These are phyloP conservation scores for Chelmon rostratus DNA, from an alignment of 2,797 vertebrate genomes.

Conservation along the genomic window DNA sequence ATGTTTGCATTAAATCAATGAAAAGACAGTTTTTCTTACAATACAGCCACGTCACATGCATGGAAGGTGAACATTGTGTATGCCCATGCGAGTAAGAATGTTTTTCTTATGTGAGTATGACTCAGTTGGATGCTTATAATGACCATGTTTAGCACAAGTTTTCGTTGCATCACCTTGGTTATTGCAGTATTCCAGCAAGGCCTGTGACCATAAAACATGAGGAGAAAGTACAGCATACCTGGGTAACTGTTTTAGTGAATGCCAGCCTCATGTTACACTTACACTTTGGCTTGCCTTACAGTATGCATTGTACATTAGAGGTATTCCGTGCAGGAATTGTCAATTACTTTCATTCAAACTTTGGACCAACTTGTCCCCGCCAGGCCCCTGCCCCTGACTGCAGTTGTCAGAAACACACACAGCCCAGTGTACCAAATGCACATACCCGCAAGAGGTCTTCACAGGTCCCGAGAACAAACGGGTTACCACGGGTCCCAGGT, in stretches of 20 bases:
- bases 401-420: no score
- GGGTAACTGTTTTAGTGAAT: background rate
- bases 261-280: background rate
- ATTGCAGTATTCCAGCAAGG: background rate
- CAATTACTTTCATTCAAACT: no score
- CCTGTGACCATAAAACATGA: background rate
- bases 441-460: no score
- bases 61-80: background rate
- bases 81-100: background rate
- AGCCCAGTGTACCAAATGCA: no score
- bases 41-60: background rate
- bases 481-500: no score
- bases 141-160: constrained; percentile 17
- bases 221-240: background rate
- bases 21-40: background rate
- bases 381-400: no score
- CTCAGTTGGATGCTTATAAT: background rate
- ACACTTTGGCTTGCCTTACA: background rate
- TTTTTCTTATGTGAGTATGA: constrained; percentile 1
- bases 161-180: constrained; percentile 3
- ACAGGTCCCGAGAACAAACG: no score
- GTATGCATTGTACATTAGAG: background rate
- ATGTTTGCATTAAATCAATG: background rate
- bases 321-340: no score
- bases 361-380: no score